phyloP scores from a whole-genome alignment of 1,140 invertebrate genomes.

The Eumeta japonica region DNA sequence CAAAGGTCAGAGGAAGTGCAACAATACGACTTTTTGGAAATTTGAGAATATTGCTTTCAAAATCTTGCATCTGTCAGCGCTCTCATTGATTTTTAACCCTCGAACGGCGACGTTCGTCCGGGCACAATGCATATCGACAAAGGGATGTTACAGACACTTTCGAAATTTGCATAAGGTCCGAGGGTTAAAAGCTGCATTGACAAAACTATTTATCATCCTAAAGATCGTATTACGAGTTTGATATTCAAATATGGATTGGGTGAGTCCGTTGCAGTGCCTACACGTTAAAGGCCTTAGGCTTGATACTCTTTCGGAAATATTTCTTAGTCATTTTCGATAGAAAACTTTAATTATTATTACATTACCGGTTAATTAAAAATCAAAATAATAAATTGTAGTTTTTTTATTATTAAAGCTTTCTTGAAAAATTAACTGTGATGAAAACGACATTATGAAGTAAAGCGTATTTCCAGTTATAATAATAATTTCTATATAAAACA shows the following conservation, averaged over 20 bases:
- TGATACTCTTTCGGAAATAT: not conserved
- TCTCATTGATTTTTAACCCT: not conserved
- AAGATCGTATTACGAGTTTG: not conserved
- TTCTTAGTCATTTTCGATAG: not conserved
- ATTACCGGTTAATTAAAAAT: not conserved
- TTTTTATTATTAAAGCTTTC: no score
- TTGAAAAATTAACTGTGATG: no score
- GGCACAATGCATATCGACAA: not conserved
- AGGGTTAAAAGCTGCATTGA: not conserved
- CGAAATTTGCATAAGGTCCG: not conserved
- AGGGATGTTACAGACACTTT: not conserved
- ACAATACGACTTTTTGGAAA: no score
- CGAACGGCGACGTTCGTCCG: not conserved
- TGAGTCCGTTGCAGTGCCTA: no score
- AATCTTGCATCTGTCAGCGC: not conserved
- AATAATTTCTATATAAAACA: no score
- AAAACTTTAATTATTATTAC: not conserved
- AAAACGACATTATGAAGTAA: no score
- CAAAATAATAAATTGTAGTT: no score
- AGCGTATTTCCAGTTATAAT: no score
- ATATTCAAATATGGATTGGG: not conserved
- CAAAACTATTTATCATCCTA: not conserved
- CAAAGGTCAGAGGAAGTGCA: no score
- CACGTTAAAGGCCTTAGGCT: not conserved
- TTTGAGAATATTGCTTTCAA: not conserved